phyloP scores from a whole-genome alignment of 2,888 invertebrate genomes.

The Cryptocheilus praepositus region DNA sequence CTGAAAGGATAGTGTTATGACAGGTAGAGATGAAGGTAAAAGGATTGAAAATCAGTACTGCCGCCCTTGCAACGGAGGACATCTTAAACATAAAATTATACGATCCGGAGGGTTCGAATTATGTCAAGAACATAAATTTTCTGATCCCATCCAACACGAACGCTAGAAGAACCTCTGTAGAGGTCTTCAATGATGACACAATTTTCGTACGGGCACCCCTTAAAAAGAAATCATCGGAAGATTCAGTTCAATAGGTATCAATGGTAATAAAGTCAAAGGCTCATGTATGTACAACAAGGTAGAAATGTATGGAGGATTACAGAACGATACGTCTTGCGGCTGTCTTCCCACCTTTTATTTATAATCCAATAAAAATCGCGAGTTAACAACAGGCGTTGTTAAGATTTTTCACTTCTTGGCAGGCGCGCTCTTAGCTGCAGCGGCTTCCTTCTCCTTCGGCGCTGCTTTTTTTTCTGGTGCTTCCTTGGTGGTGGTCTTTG shows the following conservation, averaged over 20 bases:
- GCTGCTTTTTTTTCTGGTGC: not conserved
- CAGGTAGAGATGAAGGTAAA: conserved; percentile 56
- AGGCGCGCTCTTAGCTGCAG: conserved; percentile 21
- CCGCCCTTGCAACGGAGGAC: conserved; percentile 50
- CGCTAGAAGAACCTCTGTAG: conserved; percentile 50
- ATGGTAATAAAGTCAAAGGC: not conserved
- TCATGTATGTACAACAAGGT: conserved; percentile 14
- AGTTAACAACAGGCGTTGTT: conserved; percentile 47
- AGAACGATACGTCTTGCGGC: conserved; percentile 20
- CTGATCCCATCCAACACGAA: conserved; percentile 53
- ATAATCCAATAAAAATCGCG: conserved; percentile 55
- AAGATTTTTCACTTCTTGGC: conserved; percentile 44
- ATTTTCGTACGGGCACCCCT: conserved; percentile 55
- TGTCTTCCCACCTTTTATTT: conserved; percentile 62
- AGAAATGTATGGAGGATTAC: conserved; percentile 21
- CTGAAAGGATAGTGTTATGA: not conserved
- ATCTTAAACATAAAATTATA: conserved; percentile 56
- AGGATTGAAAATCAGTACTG: conserved; percentile 56
- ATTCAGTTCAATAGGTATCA: too few relatives aligned
- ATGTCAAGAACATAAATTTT: conserved; percentile 53
- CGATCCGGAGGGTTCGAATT: conserved; percentile 35
- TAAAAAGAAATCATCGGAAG: conserved; percentile 17
- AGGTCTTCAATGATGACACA: conserved; percentile 48
- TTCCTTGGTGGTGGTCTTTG: not conserved
- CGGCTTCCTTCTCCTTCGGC: not conserved